Percentiles rank a stretch among this genome's conserved stretches.
Conservation (phyloP, 2,797 vertebrate species). For the Botia kubotai region DNA sequence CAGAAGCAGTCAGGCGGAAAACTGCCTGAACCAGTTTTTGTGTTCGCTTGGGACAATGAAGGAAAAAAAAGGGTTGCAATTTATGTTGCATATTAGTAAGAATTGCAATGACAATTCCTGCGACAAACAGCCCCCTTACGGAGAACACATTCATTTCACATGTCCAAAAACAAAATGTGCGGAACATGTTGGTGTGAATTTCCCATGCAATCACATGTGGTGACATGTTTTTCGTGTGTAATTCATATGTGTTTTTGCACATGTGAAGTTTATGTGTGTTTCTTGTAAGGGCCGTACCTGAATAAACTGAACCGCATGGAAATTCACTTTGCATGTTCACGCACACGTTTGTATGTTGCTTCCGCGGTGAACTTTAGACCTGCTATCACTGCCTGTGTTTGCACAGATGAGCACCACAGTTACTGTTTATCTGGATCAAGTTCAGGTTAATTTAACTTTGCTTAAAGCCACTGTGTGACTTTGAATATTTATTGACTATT, state of each 20-base stretch:
- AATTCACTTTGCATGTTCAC: background rate
- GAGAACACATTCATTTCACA: no score
- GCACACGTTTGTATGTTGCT: background rate
- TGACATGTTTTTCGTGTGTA: no score
- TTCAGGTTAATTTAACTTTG: background rate
- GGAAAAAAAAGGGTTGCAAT: conserved; percentile 1
- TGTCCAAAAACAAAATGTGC: no score
- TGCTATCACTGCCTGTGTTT: no score
- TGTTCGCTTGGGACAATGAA: conserved; percentile 14
- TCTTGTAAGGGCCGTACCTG: background rate
- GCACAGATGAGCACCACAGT: background rate
- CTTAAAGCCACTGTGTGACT: background rate
- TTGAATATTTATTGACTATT: no score
- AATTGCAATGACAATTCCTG: background rate
- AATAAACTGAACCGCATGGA: background rate
- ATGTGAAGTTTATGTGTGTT: no score
- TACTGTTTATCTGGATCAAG: background rate
- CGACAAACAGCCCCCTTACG: background rate
- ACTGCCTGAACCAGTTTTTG: conserved; percentile 75
- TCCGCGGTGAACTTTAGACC: no score
- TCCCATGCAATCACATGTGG: no score
- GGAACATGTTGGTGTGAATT: no score
- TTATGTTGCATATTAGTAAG: background rate
- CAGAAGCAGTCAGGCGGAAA: conserved; percentile 63
- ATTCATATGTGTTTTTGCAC: no score